Conservation (phyloP, 2,797 vertebrate genomes). For the Distichodus sexfasciatus region DNA sequence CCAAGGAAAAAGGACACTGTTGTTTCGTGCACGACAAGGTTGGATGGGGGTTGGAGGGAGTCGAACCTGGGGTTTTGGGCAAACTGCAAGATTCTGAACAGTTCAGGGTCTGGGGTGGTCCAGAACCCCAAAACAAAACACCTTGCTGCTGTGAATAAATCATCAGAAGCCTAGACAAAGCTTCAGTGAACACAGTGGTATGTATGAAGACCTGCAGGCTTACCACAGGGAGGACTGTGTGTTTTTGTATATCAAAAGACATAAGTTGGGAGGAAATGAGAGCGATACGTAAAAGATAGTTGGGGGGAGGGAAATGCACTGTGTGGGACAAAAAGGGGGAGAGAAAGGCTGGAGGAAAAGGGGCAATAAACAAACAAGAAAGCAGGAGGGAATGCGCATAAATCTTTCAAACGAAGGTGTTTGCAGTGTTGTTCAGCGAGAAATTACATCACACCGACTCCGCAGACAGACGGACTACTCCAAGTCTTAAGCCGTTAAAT, state of each 20-base stretch:
- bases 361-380: conserved; percentile 10
- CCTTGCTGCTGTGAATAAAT: conserved; percentile 68
- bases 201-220: conserved; percentile 67
- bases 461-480: conserved; percentile 5
- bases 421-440: conserved; percentile 6
- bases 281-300: neutral
- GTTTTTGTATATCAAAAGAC: neutral
- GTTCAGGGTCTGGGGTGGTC: neutral
- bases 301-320: neutral
- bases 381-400: neutral
- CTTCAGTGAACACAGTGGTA: conserved; percentile 68
- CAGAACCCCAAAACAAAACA: neutral
- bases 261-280: neutral
- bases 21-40: neutral
- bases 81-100: neutral
- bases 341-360: neutral
- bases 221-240: neutral
- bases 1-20: neutral
- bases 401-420: conserved; percentile 25
- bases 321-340: neutral
- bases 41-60: neutral
- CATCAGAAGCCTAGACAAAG: conserved; percentile 61
- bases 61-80: neutral
- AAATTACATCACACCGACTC: conserved; percentile 10
- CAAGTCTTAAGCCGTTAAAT: conserved; percentile 15